Evolutionary conservation across 2,113 vertebrate genomes (phyloP).

Genomic region (Willisornis vidua): DNA sequence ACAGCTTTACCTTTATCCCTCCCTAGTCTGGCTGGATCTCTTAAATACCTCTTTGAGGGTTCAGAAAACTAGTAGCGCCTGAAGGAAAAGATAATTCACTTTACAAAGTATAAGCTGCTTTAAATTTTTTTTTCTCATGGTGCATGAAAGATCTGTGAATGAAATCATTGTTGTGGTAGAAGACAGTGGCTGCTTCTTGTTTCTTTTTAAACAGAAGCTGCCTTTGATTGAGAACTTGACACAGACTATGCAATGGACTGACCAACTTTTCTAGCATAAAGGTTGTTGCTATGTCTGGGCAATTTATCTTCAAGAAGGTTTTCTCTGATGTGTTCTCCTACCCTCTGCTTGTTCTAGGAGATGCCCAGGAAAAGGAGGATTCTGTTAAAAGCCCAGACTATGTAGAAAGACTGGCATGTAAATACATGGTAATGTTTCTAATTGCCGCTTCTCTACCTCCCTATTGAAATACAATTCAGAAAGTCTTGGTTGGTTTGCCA

Average conservation of each 20-base stretch:
- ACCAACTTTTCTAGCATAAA: background rate
- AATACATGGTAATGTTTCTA: slow-evolving; percentile 77
- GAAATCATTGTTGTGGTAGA: background rate
- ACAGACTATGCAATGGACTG: background rate
- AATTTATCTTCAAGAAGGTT: background rate
- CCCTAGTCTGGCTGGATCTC: no score
- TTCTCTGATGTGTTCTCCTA: background rate
- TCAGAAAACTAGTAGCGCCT: background rate
- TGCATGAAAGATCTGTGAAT: background rate
- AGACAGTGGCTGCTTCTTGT: background rate
- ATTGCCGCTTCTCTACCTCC: background rate
- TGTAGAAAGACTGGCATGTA: slow-evolving; percentile 72
- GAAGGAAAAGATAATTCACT: no score
- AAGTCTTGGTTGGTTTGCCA: background rate
- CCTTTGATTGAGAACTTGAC: background rate
- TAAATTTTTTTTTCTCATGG: accelerated
- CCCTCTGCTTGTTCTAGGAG: background rate
- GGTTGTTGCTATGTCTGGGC: background rate
- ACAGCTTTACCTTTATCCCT: background rate
- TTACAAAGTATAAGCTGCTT: background rate
- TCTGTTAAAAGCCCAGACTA: slow-evolving; percentile 18
- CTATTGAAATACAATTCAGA: background rate
- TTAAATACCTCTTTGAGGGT: background rate
- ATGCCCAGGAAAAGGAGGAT: background rate
- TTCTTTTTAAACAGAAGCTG: background rate